Evolutionary conservation across 2,888 invertebrate species (phyloP), one percentile per base, ranked within the genome.

Genomic region (Labia minor): DNA sequence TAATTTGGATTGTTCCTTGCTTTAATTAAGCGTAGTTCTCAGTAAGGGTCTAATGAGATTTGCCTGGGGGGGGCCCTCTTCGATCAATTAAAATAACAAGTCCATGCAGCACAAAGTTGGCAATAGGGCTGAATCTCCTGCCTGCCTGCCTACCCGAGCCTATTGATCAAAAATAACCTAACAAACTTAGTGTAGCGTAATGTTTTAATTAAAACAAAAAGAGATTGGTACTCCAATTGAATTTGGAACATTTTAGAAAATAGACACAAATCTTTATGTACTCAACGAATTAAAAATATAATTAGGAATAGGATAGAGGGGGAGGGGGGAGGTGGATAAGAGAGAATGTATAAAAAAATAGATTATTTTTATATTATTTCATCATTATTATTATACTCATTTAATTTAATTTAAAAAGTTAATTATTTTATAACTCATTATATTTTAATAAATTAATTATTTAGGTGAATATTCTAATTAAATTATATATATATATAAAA

Each of bases 1-100:
- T 49, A 49, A 49, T 49, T 49, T 49, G 49, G 49, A 49, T 49
- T 49, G 49, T 49, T 49, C 49, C 49, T 49, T 49, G 49, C 49
- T 49, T 49, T 49, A 49, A 49, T 49, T 49, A 49, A 49, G 49
- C 49, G 49, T 49, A 49, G 49, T 49, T 16, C 49, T 49, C 6
- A 49, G 49, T 49, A 49, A 49, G 49, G 49, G 49, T 49, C 49
- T 49, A 49, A 49, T 49, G 49, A 49, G 49, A 49, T 49, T 49
- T 49, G 49, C 49, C 49, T 49, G 49, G 49, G 49, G 49, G n/a
- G n/a, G n/a, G n/a, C n/a, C n/a, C n/a, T n/a, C n/a, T 14, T 14
- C 49, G 49, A 49, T 49, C 49, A 49, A 49, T 49, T 49, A 49
- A 49, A 49, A 49, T 49, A 49, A 49, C 49, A 49, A 49, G 49